These are phyloP conservation scores for Corythornis leucogaster DNA, from an alignment of 2,797 vertebrate genomes.

Conservation along the genomic window DNA sequence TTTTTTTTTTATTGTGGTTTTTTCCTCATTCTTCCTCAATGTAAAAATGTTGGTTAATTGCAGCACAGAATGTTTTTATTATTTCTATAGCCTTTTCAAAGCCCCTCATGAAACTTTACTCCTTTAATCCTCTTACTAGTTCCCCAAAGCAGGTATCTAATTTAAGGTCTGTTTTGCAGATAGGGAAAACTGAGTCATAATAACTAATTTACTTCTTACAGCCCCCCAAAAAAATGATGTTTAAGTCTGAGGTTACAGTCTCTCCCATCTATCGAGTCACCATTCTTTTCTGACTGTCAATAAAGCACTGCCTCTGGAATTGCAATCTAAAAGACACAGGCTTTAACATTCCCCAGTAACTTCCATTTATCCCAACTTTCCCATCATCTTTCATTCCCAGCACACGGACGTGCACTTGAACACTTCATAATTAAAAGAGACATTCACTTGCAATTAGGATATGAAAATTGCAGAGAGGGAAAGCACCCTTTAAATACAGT, in stretches of 20 bases:
- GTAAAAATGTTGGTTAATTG: conserved; percentile 32
- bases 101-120: conserved; percentile 1
- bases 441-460: background rate
- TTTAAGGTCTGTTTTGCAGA: conserved; percentile 29
- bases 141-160: conserved; percentile 7
- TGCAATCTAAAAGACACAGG: background rate
- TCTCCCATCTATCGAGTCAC: background rate
- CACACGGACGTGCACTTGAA: background rate
- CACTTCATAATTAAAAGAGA: background rate
- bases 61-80: conserved; percentile 50
- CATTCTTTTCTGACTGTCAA: background rate
- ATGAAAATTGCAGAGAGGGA: background rate
- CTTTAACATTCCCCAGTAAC: background rate
- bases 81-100: conserved; percentile 29
- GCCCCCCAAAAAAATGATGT: background rate
- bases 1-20: background rate
- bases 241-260: background rate
- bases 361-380: background rate
- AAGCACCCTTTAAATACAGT: background rate
- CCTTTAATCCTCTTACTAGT: conserved; percentile 18
- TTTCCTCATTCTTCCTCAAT: conserved; percentile 7
- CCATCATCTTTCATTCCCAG: background rate
- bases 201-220: conserved; percentile 1
- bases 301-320: background rate
- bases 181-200: conserved; percentile 11